Evolutionary conservation across 1,140 invertebrate species (phyloP).

Genomic region (Panagrolaimus sp.): DNA sequence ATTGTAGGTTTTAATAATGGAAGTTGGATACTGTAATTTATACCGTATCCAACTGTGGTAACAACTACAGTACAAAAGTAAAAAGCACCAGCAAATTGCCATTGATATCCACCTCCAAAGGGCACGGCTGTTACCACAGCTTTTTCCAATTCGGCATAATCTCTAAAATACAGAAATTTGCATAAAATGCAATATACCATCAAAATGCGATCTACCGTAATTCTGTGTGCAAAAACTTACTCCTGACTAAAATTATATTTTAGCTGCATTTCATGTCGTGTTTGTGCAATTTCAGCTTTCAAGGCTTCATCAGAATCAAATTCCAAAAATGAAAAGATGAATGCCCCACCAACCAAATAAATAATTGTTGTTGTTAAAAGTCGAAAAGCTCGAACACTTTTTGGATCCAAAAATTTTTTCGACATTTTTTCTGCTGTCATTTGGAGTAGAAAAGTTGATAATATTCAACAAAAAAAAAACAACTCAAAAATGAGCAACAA

Average conservation of each 20-base stretch:
- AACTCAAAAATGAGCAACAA: no score
- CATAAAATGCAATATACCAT: not conserved
- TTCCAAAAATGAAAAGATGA: conserved; percentile 94
- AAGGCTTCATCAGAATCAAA: conserved; percentile 83
- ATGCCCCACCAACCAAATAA: conserved; percentile 93
- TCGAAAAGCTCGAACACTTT: conserved; percentile 73
- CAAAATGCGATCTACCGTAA: not conserved
- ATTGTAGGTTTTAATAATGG: no score
- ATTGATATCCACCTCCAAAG: conserved; percentile 91
- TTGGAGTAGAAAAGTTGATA: no score
- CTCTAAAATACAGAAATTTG: conserved; percentile 64
- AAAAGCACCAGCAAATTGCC: conserved; percentile 92
- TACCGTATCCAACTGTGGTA: conserved; percentile 80
- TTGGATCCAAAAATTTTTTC: not conserved
- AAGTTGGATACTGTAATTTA: no score
- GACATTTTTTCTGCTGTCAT: no score
- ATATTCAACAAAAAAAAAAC: no score
- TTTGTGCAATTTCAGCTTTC: conserved; percentile 61
- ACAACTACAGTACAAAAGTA: conserved; percentile 98
- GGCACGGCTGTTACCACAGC: conserved; percentile 87
- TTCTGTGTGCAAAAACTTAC: conserved; percentile 24
- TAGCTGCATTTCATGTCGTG: conserved; percentile 71
- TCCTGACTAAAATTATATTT: conserved; percentile 81
- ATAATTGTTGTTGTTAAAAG: conserved; percentile 96
- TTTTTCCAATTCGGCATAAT: conserved; percentile 85